phyloP scores from a whole-genome alignment of 2,113 vertebrate genomes.

The Apaloderma vittatum region DNA sequence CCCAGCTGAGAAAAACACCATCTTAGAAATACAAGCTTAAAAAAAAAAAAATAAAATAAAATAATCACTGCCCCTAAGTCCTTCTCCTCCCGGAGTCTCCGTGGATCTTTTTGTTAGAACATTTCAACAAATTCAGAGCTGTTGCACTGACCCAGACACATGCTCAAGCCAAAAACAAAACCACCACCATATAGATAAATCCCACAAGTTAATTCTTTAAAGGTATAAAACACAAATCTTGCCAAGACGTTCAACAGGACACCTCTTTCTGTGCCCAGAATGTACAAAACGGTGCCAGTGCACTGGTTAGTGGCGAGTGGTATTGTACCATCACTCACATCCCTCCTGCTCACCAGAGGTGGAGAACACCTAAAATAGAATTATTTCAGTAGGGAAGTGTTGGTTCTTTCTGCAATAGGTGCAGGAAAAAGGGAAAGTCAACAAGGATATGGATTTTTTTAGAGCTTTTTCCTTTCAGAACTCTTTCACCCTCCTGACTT shows the following conservation, averaged over 20 bases:
- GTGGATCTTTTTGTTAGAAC: not conserved
- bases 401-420: not conserved
- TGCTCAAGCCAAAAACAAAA: not conserved
- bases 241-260: not conserved
- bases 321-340: accelerated
- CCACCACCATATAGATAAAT: accelerated
- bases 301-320: not conserved
- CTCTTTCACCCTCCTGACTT: not conserved
- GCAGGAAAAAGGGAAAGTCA: not conserved
- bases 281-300: no score
- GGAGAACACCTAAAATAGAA: not conserved
- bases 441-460: not conserved
- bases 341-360: not conserved
- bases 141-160: not conserved
- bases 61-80: not conserved
- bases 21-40: not conserved
- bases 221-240: not conserved
- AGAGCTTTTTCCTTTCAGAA: not conserved
- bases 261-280: not conserved
- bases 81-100: not conserved
- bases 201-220: not conserved
- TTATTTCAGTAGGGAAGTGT: not conserved
- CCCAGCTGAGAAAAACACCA: not conserved
- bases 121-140: not conserved
- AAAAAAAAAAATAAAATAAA: no score